phyloP scores from a whole-genome alignment of 2,113 vertebrate genomes.

The Leptobrachium ailaonicum region DNA sequence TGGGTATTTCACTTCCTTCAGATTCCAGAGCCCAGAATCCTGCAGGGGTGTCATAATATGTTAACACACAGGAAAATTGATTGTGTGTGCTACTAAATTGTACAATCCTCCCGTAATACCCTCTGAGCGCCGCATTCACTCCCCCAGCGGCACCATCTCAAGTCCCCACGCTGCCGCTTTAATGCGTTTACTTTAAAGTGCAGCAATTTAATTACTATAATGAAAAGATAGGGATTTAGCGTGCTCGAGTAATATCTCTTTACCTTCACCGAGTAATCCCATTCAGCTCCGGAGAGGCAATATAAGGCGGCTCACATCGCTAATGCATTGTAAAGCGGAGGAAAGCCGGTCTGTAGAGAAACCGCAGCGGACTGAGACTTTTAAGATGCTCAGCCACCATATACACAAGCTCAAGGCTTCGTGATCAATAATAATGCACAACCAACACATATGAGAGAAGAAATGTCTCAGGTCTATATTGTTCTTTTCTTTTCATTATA shows the following conservation, averaged over 20 bases:
- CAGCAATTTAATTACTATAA: conserved; percentile 37
- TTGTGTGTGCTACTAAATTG: background rate
- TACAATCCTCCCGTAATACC: background rate
- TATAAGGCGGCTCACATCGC: background rate
- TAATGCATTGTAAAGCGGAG: background rate
- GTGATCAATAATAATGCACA: too few species aligned
- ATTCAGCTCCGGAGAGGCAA: background rate
- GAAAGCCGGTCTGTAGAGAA: background rate
- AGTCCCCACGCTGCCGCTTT: background rate
- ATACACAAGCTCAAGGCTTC: too few species aligned
- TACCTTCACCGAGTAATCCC: conserved; percentile 15
- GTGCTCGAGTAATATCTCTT: conserved; percentile 12
- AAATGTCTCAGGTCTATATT: too few species aligned
- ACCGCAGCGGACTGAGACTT: too few species aligned
- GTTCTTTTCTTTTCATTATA: too few species aligned
- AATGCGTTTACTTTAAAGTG: conserved; percentile 18
- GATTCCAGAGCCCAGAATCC: background rate
- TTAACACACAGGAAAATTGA: background rate
- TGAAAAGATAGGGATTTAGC: conserved; percentile 38
- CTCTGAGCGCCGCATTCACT: background rate
- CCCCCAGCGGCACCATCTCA: background rate
- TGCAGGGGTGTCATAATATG: background rate
- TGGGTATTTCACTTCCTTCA: background rate
- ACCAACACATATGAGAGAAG: too few species aligned
- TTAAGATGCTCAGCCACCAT: too few species aligned